Evolutionary conservation across 1,140 invertebrate species (phyloP), one percentile per base, ranked within the genome.

Genomic region (Macrobrachium rosenbergii): DNA sequence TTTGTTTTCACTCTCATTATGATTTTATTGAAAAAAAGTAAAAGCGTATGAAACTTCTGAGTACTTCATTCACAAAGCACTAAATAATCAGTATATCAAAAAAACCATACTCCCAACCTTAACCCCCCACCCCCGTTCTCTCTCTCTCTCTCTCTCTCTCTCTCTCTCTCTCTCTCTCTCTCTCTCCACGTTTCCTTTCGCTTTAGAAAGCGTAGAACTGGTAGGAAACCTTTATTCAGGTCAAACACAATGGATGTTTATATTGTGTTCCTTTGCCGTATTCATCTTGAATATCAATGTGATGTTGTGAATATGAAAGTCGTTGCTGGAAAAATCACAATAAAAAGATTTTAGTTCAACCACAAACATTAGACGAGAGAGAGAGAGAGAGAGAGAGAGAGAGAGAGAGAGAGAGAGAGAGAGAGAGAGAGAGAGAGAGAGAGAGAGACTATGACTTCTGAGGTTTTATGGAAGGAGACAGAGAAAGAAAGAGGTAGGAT

Each of bases 71-170:
- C 28, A 37, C 28, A 37, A 37, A 37, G 3, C 28, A 1, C 1
- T 37, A 37, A 37, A 37, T 37, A 1, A 37, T 78, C 76, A 58
- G 45, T 78, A 43, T 78, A 12, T 62, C 78, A 43, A n/a, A 2
- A 17, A 16, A 21, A 5, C 14, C 21, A 5, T 52, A 21, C 28
- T 43, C n/a, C 28, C 43, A 62, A 62, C 0, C n/a, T n/a, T n/a
- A n/a, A 21, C 28, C 28, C n/a, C 28, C 43, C 62, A 62, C 0
- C 37, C 58, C 52, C 76, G 52, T 43, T 58, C 76, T 58, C 28
- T 76, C 73, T 76, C 73, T 76, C 28, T 37, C 73, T 37, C 28
- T 76, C 73, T 76, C 73, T 76, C 73, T 76, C 73, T 76, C 73
- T 58, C 45, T 58, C 76, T 78, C 76, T 58, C 45, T 58, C 76